Evolutionary conservation across 2,888 invertebrate genomes (phyloP).

Genomic region (Ligdia adustata): DNA sequence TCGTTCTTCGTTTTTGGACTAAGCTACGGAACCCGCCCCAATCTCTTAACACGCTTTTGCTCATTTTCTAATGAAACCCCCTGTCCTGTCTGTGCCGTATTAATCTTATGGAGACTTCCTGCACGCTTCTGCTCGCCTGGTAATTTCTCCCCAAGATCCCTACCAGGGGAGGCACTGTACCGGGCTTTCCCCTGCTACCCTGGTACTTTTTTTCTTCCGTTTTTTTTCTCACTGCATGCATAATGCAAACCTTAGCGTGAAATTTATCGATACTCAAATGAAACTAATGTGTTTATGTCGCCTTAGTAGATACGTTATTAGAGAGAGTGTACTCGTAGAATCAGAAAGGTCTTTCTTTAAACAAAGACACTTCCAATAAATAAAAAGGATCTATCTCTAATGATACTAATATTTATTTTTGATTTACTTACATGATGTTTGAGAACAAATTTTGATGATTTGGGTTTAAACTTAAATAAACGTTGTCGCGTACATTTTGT

Average conservation of each 20-base stretch:
- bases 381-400: no score
- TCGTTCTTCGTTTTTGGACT: no score
- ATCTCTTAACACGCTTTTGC: constrained; percentile 42
- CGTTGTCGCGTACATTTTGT: no score
- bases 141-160: constrained; percentile 72
- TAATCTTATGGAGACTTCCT: constrained; percentile 76
- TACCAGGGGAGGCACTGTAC: constrained; percentile 55
- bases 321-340: not conserved
- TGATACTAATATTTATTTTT: no score
- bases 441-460: no score
- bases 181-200: constrained; percentile 54
- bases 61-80: constrained; percentile 79
- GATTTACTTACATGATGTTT: no score
- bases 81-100: constrained; percentile 76
- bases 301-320: not conserved
- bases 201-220: constrained; percentile 43
- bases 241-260: constrained; percentile 67
- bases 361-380: no score
- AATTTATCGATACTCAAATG: constrained; percentile 75
- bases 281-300: constrained; percentile 52
- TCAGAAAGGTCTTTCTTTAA: no score
- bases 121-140: constrained; percentile 70
- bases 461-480: no score
- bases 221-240: constrained; percentile 65
- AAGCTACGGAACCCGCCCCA: constrained; percentile 51